Evolutionary conservation across 2,888 invertebrate genomes (phyloP), one percentile per base, ranked within the genome.

Genomic region (Xylota sylvarum): DNA sequence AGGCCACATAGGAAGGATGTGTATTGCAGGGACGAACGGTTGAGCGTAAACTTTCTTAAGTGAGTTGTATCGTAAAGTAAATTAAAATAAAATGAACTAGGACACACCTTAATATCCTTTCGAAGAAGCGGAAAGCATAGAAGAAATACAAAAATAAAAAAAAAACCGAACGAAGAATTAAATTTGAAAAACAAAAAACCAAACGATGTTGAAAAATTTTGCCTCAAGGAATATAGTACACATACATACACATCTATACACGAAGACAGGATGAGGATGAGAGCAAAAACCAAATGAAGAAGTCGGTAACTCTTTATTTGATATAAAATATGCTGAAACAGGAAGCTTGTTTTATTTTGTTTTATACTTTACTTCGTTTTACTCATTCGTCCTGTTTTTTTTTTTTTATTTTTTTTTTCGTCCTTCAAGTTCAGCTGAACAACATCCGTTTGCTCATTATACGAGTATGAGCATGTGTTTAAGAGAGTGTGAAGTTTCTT

Each of bases 61-160:
- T 86, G 86, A 82, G 82, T 86, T 86, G 82, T 86, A 82, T 86
- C 82, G 82, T 86, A 82, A 86, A 82, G 82, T 86, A 86, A 86
- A 86, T 86, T 86, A 86, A 86, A 86, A 86, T 78, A 86, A 86
- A 86, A 86, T 82, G 77, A 86, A 86, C 82, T 86, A 82, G 50
- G 86, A 82, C 77, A 82, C 73, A 82, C 82, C 77, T 73, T 82
- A 67, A 78, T 77, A 69, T 73, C 62, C 69, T 69, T 69, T 43
- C 43, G 27, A 60, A 48, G 43, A 70, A 37, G 40, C 32, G 12
- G 12, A 46, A 19, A 19, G 9, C 23, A 52, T n/a, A 32, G 37
- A n/a, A 30, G 23, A 23, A n/a, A n/a, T n/a, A 46, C 17, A 43
- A 40, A 74, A 32, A 30, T 43, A 35, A 67, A 52, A 35, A 70